Evolutionary conservation across 37 sponge, comb jelly and placozoan genomes (phyloP), one percentile per base, ranked within the genome.

Genomic region (Oopsacas minuta): DNA sequence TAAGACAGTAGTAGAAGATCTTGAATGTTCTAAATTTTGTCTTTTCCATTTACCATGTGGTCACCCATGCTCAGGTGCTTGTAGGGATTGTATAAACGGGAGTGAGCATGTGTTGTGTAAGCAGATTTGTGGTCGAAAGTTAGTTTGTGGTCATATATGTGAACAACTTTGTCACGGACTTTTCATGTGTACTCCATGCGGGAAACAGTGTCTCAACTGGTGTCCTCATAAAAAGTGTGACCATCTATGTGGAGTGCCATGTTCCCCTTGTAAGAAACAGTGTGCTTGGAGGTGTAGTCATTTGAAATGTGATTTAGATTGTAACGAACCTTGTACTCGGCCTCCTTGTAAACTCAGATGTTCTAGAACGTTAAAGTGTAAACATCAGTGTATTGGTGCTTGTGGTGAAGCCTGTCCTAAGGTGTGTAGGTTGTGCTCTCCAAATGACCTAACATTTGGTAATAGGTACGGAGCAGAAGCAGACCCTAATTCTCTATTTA

Each of bases 391-490:
- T 52, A 36, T 35, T 12, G 90, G 90, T 23, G 69, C 88, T 1
- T 92, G 93, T 90, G 93, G 93, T 36, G 93, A 92, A 52, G 87
- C 88, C 38, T 81, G 20, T 53, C 81, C 88, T 30, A 84, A 38
- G 10, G 35, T 89, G 7, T 93, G 93, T 53, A 52, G 83, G 1
- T 34, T 81, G 12, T 93, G 93, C 37, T 23, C 84, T 23, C 38
- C 22, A 1, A 83, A 52, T 1, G 86, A 90, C n/a, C 75, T 86
- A 69, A 91, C 92, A n/a, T 25, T 38, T 22, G 90, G 89, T 34
- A 88, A 91, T 39, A 92, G 90, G 51, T 94, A 91, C 90, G 94
- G 94, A 32, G 53, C 36, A 52, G 95, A 94, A 87, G 93, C 90
- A 61, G 85, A 92, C 36, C 34, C 38, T 52, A 87, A 92, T 85